Base-by-base conservation (phyloP, 2,797 vertebrate species). In the Ispidina picta region DNA sequence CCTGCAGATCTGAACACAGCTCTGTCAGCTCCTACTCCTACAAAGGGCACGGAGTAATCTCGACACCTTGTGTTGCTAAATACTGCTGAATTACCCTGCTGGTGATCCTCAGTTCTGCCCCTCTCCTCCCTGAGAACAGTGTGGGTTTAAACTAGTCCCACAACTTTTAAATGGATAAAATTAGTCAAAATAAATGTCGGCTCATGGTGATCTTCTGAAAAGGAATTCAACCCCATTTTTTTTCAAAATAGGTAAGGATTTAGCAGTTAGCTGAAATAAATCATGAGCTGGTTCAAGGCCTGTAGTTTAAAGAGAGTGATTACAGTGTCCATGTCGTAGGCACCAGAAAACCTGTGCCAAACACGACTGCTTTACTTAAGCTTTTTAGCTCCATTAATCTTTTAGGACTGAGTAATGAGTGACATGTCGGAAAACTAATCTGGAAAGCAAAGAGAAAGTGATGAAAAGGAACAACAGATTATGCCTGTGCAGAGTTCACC, bases 361-460 rank as follows among this genome's bases (percentile, higher is more conserved):
- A 83, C 64, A 43, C 73, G 31, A 35, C 62, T 80, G 6, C 46
- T 71, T 84, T 55, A 46, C 21, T 55, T 89, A 83, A 93, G 62
- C 77, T 60, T 86, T 96, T 87, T 86, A 94, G 48, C 63, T 85
- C 39, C 62, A 9, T 29, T 95, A 86, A 95, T 89, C 82, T 82
- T 89, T 94, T 89, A 3, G 3, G 69, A 83, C 72, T 83, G 55
- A 72, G 63, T 63, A 66, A 87, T 31, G 59, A 93, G 37, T 7
- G 25, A 26, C 71, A 69, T 23, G 69, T 8, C 69, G 29, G 62
- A 83, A 91, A 91, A 74, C 35, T 83, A 68, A 87, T 14, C 28
- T 79, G 46, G 58, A 86, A 91, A 92, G 69, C 64, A 86, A 79
- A 70, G 59, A 81, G 55, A 88, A 82, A 92, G 79, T 41, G 8